phyloP scores from a whole-genome alignment of 1,140 invertebrate species.

The Penaeus chinensis region DNA sequence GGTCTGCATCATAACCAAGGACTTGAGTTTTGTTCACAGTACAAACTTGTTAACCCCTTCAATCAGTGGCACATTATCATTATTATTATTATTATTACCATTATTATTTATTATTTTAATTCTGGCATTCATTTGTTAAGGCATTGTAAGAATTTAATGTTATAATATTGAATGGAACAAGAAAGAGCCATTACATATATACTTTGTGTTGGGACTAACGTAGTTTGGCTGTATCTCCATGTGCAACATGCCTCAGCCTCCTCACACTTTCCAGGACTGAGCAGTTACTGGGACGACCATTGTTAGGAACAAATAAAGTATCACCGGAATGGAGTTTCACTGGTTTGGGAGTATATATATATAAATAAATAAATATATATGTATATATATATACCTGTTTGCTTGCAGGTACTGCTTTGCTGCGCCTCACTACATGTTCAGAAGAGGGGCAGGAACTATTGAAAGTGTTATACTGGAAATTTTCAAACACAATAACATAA shows the following conservation, averaged over 20 bases:
- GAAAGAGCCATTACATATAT: no score
- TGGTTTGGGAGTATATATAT: slow-evolving; percentile 55
- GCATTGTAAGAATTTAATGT: no score
- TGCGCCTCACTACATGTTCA: slow-evolving; percentile 47
- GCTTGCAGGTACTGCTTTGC: slow-evolving; percentile 57
- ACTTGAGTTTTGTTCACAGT: slow-evolving; percentile 41
- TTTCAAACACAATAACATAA: slow-evolving; percentile 44
- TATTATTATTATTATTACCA: slow-evolving; percentile 5
- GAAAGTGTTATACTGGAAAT: slow-evolving; percentile 52
- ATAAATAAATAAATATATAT: slow-evolving; percentile 27
- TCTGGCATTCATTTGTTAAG: slow-evolving; percentile 8
- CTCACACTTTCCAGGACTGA: slow-evolving; percentile 61
- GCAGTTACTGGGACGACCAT: slow-evolving; percentile 61
- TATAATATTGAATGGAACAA: no score
- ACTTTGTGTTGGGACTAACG: slow-evolving; percentile 35
- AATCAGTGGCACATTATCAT: slow-evolving; percentile 9
- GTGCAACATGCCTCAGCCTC: slow-evolving; percentile 55
- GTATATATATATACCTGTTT: slow-evolving; percentile 52
- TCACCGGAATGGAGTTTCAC: slow-evolving; percentile 61
- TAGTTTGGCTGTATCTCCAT: slow-evolving; percentile 52
- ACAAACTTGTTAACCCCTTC: slow-evolving; percentile 51
- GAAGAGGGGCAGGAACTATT: slow-evolving; percentile 57
- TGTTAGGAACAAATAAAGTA: slow-evolving; percentile 61
- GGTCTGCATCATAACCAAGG: slow-evolving; percentile 59
- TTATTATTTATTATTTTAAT: slow-evolving; percentile 38